These are phyloP conservation scores for Buphagus erythrorhynchus DNA, from an alignment of 2,797 vertebrate genomes.

Conservation along the genomic window DNA sequence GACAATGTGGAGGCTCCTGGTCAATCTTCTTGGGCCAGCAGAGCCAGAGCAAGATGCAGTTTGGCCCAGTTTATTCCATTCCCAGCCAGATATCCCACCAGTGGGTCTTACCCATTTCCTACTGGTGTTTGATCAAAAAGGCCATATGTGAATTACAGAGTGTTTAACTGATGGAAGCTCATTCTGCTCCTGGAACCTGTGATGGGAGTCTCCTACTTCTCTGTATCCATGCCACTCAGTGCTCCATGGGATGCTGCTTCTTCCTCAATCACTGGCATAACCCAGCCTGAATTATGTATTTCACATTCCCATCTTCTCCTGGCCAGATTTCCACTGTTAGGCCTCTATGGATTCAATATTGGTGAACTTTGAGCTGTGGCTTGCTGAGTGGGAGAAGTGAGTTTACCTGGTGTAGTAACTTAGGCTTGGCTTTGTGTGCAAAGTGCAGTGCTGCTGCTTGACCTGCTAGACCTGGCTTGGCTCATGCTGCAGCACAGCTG, in stretches of 20 bases:
- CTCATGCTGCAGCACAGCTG: neutral
- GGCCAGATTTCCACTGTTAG: neutral
- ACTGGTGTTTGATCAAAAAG: neutral
- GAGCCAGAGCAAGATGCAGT: neutral
- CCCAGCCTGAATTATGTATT: neutral
- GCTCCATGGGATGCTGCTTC: neutral
- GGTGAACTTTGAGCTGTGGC: neutral
- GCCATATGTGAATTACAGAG: rapidly evolving
- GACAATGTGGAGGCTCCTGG: neutral
- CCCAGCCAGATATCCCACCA: neutral
- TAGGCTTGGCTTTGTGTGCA: neutral
- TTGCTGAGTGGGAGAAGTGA: neutral
- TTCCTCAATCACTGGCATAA: neutral
- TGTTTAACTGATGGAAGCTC: neutral
- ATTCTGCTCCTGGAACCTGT: neutral
- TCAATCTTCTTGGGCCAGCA: neutral
- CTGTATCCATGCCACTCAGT: rapidly evolving
- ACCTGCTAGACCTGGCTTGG: neutral
- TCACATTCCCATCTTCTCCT: neutral
- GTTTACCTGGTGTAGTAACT: rapidly evolving
- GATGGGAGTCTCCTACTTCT: rapidly evolving
- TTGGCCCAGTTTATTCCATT: neutral
- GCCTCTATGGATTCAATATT: neutral
- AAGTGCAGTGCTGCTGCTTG: neutral
- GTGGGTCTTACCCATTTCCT: neutral